phyloP scores from a whole-genome alignment of 2,113 vertebrate species.

The Canis aureus region DNA sequence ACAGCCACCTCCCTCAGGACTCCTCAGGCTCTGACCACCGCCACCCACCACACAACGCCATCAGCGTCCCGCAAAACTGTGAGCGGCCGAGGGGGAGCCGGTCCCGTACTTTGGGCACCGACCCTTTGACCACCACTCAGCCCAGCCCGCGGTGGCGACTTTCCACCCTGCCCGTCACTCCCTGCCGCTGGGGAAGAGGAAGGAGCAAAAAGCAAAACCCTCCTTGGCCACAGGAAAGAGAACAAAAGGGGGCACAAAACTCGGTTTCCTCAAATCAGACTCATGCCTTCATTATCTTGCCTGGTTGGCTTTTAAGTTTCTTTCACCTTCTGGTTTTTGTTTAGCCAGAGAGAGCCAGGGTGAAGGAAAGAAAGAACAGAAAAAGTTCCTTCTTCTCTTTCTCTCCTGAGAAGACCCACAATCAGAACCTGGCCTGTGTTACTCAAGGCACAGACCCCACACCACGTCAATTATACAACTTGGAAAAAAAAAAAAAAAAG shows the following conservation, averaged over 20 bases:
- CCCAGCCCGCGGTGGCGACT: not conserved
- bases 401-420: conserved; percentile 29
- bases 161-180: not conserved
- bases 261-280: not conserved
- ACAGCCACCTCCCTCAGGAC: not conserved
- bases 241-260: not conserved
- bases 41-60: not conserved
- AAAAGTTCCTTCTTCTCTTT: not conserved
- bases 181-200: not conserved
- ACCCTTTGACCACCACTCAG: not conserved
- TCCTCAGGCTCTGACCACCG: not conserved
- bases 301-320: conserved; percentile 53
- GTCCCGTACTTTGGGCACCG: too few species aligned
- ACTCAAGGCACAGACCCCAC: conserved; percentile 40
- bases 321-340: conserved; percentile 68
- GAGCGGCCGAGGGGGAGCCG: not conserved
- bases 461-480: conserved; percentile 3
- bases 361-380: conserved; percentile 4
- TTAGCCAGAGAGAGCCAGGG: conserved; percentile 37
- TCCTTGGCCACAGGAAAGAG: not conserved
- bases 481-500: not conserved
- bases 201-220: not conserved
- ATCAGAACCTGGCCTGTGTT: not conserved
- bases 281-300: not conserved
- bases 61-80: not conserved